These are phyloP conservation scores for Jordanella pulchra DNA, from an alignment of 2,797 vertebrate genomes.

Conservation along the genomic window DNA sequence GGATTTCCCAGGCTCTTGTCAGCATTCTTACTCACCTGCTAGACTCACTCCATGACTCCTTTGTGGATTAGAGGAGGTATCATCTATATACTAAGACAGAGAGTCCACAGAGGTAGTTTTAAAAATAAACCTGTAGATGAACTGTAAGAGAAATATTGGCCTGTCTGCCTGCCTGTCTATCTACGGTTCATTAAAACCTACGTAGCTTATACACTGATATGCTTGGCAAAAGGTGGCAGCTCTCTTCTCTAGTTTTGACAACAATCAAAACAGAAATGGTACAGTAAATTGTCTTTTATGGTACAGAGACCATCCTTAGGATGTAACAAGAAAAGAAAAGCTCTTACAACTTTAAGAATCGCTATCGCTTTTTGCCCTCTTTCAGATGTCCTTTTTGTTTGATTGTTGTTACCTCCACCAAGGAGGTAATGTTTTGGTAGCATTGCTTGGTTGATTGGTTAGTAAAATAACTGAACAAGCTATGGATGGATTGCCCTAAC, in stretches of 20 bases:
- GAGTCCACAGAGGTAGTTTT: slow-evolving; percentile 27
- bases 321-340: neutral
- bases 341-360: too few relatives aligned
- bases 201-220: too few relatives aligned
- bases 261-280: too few relatives aligned
- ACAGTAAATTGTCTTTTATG: too few relatives aligned
- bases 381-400: neutral
- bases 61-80: slow-evolving; percentile 64
- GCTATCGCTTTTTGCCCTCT: too few relatives aligned
- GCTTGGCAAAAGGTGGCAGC: too few relatives aligned
- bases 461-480: too few relatives aligned
- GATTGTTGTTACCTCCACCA: too few relatives aligned
- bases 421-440: too few relatives aligned
- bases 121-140: slow-evolving; percentile 23
- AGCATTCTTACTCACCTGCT: slow-evolving; percentile 62
- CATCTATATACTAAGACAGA: slow-evolving; percentile 62
- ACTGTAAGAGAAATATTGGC: neutral
- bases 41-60: slow-evolving; percentile 57
- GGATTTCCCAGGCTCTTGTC: slow-evolving; percentile 76
- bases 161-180: neutral
- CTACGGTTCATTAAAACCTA: slow-evolving; percentile 34
- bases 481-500: too few relatives aligned
- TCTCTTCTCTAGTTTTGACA: too few relatives aligned
- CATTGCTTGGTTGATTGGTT: too few relatives aligned
- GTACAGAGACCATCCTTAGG: neutral